Evolutionary conservation across 2,888 invertebrate species (phyloP), one percentile per base, ranked within the genome.

Genomic region (Amphipoea oculea): DNA sequence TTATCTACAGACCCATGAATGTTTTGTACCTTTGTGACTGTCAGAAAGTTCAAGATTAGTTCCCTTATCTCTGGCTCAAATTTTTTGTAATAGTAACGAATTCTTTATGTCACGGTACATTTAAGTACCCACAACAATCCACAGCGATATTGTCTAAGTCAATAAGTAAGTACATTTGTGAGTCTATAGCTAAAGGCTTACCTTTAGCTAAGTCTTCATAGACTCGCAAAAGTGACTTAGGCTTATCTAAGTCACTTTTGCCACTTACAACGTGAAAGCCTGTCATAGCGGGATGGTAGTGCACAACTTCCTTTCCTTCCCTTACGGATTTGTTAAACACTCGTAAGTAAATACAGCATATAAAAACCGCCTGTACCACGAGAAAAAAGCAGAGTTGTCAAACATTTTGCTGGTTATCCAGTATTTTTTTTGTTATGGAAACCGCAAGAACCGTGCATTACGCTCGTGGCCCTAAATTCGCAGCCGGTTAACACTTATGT

Each of bases 41-140:
- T 70, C 54, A 29, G n/a, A 54, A 81, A 65, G 29, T 76, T 77
- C 0, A 42, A 81, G n/a, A 23, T 79, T 23, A 71, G 29, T 65
- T 65, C 12, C 12, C 23, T 23, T 40, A 42, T 81, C 36, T 51
- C 17, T 23, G 73, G 12, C 17, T 29, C 14, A 48, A 57, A 63
- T 29, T 70, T 54, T 51, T 70, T 40, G 54, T 3, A 40, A 48
- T 1, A 63, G 0, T 20, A 23, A 3, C 4, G 17, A 11, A 23
- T 48, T 62, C 2, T 20, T 48, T 20, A 40, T 20, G 9, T 69
- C 20, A 20, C 6, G 6, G 7, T 40, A 45, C 9, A 23, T 48
- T 23, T 17, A 1, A 11, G 40, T 68, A 70, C 5, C 11, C n/a
- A 40, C 60, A 48, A 4, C 4, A 78, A 65, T 36, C 6, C 12